Percentiles rank a stretch among this genome's conserved stretches.
Evolutionary conservation across 2,113 vertebrate species (phyloP).

Genomic region (Struthio camelus): DNA sequence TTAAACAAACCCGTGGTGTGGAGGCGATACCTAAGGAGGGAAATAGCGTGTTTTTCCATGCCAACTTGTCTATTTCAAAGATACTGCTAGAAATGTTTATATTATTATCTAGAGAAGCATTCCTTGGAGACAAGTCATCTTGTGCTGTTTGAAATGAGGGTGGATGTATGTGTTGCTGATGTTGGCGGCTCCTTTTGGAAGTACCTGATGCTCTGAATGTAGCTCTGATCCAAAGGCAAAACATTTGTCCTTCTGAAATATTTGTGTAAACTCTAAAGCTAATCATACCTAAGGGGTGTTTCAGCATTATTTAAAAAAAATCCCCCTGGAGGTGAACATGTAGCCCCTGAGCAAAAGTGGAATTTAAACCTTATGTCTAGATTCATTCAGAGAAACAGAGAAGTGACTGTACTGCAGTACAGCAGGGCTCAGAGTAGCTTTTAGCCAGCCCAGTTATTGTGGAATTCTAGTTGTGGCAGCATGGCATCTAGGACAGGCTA

Average conservation of each 20-base stretch:
- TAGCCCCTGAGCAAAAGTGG: neutral
- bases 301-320: neutral
- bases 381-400: neutral
- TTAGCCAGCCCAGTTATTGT: neutral
- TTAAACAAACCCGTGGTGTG: neutral
- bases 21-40: neutral
- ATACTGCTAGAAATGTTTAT: neutral
- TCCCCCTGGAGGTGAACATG: neutral
- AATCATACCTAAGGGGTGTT: neutral
- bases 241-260: neutral
- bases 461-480: neutral
- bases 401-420: neutral
- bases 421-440: neutral
- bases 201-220: neutral
- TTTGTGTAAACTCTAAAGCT: neutral
- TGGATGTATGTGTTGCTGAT: neutral
- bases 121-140: neutral
- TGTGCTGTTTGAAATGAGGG: neutral
- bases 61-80: neutral
- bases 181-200: neutral
- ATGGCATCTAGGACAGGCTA: neutral
- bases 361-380: neutral
- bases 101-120: neutral
- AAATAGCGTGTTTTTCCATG: neutral
- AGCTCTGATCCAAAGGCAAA: neutral